phyloP scores from a whole-genome alignment of 2,797 vertebrate genomes.

The Mionectes olivaceus region DNA sequence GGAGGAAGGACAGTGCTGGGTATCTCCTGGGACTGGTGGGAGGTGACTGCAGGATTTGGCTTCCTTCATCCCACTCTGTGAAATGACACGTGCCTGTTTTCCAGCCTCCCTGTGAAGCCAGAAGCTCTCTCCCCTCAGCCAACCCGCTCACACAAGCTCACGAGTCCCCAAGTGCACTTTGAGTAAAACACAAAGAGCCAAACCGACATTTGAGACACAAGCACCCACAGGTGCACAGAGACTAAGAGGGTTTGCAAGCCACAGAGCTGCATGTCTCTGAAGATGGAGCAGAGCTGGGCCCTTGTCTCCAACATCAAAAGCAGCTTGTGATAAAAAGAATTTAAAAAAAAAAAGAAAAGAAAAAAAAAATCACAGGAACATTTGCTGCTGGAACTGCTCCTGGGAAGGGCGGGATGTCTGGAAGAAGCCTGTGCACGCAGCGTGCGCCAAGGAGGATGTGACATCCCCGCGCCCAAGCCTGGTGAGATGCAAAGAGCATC shows the following conservation, averaged over 20 bases:
- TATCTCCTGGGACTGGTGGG: neutral
- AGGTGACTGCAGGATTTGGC: neutral
- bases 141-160: neutral
- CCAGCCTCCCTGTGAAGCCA: neutral
- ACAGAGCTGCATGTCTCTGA: neutral
- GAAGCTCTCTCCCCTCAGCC: neutral
- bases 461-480: rapidly evolving
- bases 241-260: neutral
- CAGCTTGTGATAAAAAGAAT: neutral
- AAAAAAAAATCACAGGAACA: neutral
- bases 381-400: conserved; percentile 33
- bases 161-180: neutral
- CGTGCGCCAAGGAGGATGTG: neutral
- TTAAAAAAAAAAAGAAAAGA: neutral
- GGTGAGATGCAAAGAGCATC: neutral
- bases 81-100: neutral
- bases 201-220: neutral
- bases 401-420: neutral
- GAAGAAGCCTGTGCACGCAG: neutral
- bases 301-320: neutral
- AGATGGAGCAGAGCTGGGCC: neutral
- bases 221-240: neutral
- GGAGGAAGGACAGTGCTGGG: neutral
- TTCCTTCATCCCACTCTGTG: neutral
- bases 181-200: neutral